Conservation (phyloP, 2,797 vertebrate genomes). For the Chaetodon trifasciatus region DNA sequence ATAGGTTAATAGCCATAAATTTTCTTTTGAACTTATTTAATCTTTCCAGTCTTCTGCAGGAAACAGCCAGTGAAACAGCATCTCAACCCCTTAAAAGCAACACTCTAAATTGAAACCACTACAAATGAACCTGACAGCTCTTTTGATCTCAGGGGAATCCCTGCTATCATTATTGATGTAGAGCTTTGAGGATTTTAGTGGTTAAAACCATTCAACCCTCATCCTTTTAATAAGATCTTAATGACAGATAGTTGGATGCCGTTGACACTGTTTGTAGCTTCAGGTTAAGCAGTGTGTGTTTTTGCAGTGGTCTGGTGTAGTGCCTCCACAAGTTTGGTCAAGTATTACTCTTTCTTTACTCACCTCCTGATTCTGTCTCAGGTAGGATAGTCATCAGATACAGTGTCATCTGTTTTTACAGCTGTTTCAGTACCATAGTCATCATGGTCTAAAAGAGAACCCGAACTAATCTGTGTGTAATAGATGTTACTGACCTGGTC, state of each 20-base stretch:
- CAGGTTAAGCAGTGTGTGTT: background rate
- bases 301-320: slow-evolving; percentile 22
- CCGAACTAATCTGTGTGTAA: slow-evolving; percentile 38
- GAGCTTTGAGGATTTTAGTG: slow-evolving; percentile 18
- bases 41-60: background rate
- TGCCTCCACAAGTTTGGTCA: slow-evolving; percentile 6
- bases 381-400: slow-evolving; percentile 19
- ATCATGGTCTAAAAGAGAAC: slow-evolving; percentile 21
- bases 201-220: slow-evolving; percentile 15
- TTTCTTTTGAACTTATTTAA: background rate
- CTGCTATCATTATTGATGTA: slow-evolving; percentile 1
- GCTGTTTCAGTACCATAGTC: slow-evolving; percentile 35
- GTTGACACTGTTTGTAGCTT: slow-evolving; percentile 6
- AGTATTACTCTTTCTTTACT: slow-evolving; percentile 5
- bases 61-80: slow-evolving; percentile 8
- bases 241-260: slow-evolving; percentile 49
- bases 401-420: slow-evolving; percentile 49
- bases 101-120: slow-evolving; percentile 15
- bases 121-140: slow-evolving; percentile 23
- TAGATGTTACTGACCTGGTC: slow-evolving; percentile 27
- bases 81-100: background rate
- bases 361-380: background rate
- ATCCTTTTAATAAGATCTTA: slow-evolving; percentile 29
- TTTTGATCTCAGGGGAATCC: slow-evolving; percentile 20
- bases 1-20: background rate